These are phyloP conservation scores for Enteromius paludinosus DNA, from an alignment of 2,797 vertebrate genomes.

Conservation along the genomic window DNA sequence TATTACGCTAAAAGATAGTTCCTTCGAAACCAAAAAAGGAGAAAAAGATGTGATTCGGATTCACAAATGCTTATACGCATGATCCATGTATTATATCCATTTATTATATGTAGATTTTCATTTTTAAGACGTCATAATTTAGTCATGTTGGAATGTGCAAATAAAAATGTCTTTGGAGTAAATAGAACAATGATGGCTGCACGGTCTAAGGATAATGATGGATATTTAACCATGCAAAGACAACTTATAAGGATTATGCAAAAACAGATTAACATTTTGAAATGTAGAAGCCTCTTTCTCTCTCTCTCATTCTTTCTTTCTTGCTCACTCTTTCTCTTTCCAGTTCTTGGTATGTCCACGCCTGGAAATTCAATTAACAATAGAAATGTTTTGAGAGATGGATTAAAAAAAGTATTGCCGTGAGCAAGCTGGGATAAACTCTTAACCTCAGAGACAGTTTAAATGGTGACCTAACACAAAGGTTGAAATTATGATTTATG, in stretches of 20 bases:
- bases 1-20: background rate
- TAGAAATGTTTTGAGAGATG: slow-evolving; percentile 36
- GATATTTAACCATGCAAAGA: slow-evolving; percentile 60
- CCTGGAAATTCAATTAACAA: slow-evolving; percentile 55
- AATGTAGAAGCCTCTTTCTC: slow-evolving; percentile 8
- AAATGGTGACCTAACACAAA: slow-evolving; percentile 66
- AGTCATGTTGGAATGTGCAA: slow-evolving; percentile 13
- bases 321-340: background rate
- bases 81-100: background rate
- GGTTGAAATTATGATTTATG: slow-evolving; percentile 81
- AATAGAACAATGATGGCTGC: slow-evolving; percentile 51
- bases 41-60: too few species aligned
- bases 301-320: background rate
- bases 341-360: slow-evolving; percentile 9
- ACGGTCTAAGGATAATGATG: slow-evolving; percentile 49
- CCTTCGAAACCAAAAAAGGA: too few species aligned
- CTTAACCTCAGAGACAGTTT: slow-evolving; percentile 61
- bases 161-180: slow-evolving; percentile 28
- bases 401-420: slow-evolving; percentile 36
- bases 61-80: background rate
- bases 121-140: slow-evolving; percentile 29
- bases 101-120: slow-evolving; percentile 11
- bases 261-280: slow-evolving; percentile 53
- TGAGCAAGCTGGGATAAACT: slow-evolving; percentile 48
- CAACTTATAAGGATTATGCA: slow-evolving; percentile 57